Conservation (phyloP, 1,140 invertebrate genomes). For the Calephelis virginiensis region DNA sequence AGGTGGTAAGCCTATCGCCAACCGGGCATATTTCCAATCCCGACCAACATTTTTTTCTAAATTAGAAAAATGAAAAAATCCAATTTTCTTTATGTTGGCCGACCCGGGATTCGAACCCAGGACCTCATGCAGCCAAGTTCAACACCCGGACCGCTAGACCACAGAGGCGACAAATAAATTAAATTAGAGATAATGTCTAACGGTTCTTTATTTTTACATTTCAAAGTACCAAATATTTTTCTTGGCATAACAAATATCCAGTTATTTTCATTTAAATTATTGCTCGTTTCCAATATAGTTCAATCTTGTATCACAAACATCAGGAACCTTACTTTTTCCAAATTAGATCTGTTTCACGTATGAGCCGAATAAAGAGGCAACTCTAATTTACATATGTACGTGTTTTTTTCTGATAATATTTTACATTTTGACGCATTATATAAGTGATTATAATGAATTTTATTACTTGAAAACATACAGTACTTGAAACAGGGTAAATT, state of each 20-base stretch:
- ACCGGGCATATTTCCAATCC: too few relatives aligned
- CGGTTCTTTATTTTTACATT: conserved; percentile 29
- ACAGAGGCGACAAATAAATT: too few relatives aligned
- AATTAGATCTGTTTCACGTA: conserved; percentile 20
- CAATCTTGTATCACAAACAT: conserved; percentile 10
- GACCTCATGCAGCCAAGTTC: too few relatives aligned
- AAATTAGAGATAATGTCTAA: conserved; percentile 26
- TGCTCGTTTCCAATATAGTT: conserved; percentile 18
- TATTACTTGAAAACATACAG: conserved; percentile 22
- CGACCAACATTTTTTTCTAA: too few relatives aligned
- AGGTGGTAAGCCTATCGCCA: too few relatives aligned
- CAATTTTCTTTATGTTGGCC: too few relatives aligned
- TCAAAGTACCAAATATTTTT: conserved; percentile 16
- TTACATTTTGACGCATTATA: conserved; percentile 16
- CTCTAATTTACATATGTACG: conserved; percentile 21
- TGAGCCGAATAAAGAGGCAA: conserved; percentile 14
- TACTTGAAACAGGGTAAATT: conserved; percentile 21
- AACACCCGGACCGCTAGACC: too few relatives aligned
- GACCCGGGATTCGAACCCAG: too few relatives aligned
- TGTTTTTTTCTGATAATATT: conserved; percentile 1
- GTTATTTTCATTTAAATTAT: conserved; percentile 21
- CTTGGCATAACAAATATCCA: conserved; percentile 22
- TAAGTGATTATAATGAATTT: conserved; percentile 20
- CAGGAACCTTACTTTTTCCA: conserved; percentile 19
- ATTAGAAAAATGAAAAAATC: too few relatives aligned